Evolutionary conservation across 1,140 invertebrate genomes (phyloP).

Genomic region (Zophobas morio): DNA sequence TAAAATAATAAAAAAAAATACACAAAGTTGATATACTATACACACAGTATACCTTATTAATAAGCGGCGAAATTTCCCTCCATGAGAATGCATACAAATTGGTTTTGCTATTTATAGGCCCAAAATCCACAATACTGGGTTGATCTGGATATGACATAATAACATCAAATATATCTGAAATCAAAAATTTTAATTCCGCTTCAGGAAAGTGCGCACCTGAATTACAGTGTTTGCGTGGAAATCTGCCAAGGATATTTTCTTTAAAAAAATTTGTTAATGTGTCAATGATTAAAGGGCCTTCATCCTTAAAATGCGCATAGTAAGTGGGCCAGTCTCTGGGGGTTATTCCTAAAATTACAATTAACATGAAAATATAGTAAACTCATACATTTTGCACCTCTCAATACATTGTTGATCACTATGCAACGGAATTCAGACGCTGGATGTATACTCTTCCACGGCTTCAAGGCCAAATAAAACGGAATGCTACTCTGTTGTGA

Average conservation of each 20-base stretch:
- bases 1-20: slow-evolving; percentile 49
- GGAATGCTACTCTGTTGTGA: slow-evolving; percentile 56
- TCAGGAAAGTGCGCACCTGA: not conserved
- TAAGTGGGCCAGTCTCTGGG: slow-evolving; percentile 65
- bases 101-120: slow-evolving; percentile 62
- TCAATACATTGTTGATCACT: slow-evolving; percentile 63
- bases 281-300: slow-evolving; percentile 62
- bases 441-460: slow-evolving; percentile 64
- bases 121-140: slow-evolving; percentile 62
- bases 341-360: slow-evolving; percentile 56
- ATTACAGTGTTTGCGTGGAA: slow-evolving; percentile 60
- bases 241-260: slow-evolving; percentile 58
- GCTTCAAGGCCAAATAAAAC: slow-evolving; percentile 62
- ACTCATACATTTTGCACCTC: slow-evolving; percentile 49
- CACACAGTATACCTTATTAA: slow-evolving; percentile 56
- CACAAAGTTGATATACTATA: slow-evolving; percentile 19
- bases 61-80: slow-evolving; percentile 62
- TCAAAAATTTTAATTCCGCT: slow-evolving; percentile 5
- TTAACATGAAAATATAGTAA: slow-evolving; percentile 2
- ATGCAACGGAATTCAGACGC: slow-evolving; percentile 65
- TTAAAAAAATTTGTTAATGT: slow-evolving; percentile 60
- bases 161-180: slow-evolving; percentile 64
- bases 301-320: slow-evolving; percentile 63
- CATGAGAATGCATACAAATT: slow-evolving; percentile 65
- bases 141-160: slow-evolving; percentile 60